phyloP scores from a whole-genome alignment of 2,888 invertebrate species.

The Nomada fucata region DNA sequence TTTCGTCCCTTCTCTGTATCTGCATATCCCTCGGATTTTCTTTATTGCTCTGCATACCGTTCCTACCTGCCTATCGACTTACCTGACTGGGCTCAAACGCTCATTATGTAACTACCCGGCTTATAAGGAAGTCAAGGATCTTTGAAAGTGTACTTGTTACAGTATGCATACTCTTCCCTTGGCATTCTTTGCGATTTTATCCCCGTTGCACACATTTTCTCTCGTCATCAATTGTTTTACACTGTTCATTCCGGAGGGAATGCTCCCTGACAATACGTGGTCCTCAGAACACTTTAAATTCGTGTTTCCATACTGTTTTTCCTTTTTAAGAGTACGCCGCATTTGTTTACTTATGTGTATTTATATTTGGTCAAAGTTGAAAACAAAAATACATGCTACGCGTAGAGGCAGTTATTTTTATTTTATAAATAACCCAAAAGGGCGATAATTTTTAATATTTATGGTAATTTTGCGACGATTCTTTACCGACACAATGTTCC shows the following conservation, averaged over 20 bases:
- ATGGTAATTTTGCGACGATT: no score
- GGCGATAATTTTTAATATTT: no score
- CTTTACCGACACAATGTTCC: no score
- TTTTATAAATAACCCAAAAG: no score
- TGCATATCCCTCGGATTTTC: conserved; percentile 42
- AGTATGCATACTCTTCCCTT: conserved; percentile 71
- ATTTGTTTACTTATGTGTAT: no score
- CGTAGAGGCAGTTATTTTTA: neutral
- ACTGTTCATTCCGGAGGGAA: neutral
- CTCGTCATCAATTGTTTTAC: conserved; percentile 39
- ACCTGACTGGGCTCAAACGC: conserved; percentile 59
- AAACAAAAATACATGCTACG: no score
- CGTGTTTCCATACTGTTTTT: no score
- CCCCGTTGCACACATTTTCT: conserved; percentile 55
- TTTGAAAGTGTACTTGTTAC: conserved; percentile 81
- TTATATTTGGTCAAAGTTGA: no score
- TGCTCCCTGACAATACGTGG: neutral
- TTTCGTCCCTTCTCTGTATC: conserved; percentile 23
- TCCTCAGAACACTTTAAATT: no score
- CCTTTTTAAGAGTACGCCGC: no score
- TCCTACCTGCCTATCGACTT: conserved; percentile 52
- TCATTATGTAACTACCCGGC: conserved; percentile 78
- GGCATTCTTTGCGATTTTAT: conserved; percentile 74
- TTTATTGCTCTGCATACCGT: conserved; percentile 41
- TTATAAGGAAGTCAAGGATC: conserved; percentile 83